Percentiles rank a stretch among this genome's conserved stretches.
Evolutionary conservation across 2,888 invertebrate species (phyloP).

Genomic region (Torymus texanus): DNA sequence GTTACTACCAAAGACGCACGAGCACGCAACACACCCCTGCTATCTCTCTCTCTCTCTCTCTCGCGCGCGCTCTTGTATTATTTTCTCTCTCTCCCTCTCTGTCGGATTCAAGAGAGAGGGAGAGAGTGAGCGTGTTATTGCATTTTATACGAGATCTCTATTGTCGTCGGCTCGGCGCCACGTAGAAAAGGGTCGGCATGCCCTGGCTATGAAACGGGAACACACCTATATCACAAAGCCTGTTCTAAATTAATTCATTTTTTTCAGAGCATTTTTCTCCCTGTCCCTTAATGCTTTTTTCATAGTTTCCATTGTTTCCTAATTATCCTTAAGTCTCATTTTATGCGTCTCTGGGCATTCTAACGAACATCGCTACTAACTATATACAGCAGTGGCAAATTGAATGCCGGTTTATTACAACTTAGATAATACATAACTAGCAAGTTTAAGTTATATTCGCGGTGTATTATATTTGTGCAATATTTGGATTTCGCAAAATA

Average conservation of each 20-base stretch:
- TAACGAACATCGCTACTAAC: too few species aligned
- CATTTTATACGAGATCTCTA: slow-evolving; percentile 63
- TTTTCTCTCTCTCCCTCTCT: background rate
- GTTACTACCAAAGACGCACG: slow-evolving; percentile 64
- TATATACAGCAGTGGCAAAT: too few species aligned
- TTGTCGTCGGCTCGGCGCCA: slow-evolving; percentile 50
- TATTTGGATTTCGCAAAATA: too few species aligned
- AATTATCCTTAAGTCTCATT: slow-evolving; percentile 17
- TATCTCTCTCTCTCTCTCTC: background rate
- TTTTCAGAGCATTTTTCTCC: slow-evolving; percentile 5
- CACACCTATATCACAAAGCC: slow-evolving; percentile 37
- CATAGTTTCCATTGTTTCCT: slow-evolving; percentile 46
- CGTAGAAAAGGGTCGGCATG: slow-evolving; percentile 42
- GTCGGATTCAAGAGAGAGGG: background rate
- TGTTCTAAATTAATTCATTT: slow-evolving; percentile 53
- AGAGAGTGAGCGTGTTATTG: slow-evolving; percentile 66
- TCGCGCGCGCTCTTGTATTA: slow-evolving; percentile 37
- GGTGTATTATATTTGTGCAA: too few species aligned
- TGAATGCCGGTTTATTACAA: too few species aligned
- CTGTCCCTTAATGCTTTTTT: slow-evolving; percentile 41
- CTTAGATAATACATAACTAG: too few species aligned
- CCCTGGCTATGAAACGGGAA: slow-evolving; percentile 25
- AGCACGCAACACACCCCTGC: slow-evolving; percentile 18
- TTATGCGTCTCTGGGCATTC: too few species aligned
- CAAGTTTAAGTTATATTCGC: too few species aligned